These are phyloP conservation scores for Rhinogobius similis DNA, from an alignment of 2,113 vertebrate genomes.

Conservation along the genomic window DNA sequence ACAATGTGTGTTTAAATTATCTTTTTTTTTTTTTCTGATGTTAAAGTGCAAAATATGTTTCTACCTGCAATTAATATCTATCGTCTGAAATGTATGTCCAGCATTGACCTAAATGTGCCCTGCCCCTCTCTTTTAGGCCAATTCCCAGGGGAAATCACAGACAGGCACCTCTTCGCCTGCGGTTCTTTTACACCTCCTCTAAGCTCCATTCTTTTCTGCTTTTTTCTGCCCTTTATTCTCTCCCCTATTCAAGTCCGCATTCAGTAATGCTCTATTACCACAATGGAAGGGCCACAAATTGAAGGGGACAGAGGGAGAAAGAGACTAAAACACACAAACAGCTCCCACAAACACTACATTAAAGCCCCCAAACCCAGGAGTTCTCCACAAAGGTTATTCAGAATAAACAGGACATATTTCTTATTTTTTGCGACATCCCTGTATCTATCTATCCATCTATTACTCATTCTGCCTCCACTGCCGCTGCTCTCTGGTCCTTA, in stretches of 20 bases:
- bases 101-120: neutral
- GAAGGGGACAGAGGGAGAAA: conserved; percentile 43
- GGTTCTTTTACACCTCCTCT: conserved; percentile 54
- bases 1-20: neutral
- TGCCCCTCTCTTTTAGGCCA: neutral
- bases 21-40: neutral
- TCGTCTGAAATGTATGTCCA: neutral
- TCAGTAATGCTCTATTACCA: conserved; percentile 46
- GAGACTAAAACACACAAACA: conserved; percentile 35
- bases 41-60: neutral
- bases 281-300: conserved; percentile 39
- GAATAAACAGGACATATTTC: neutral
- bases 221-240: conserved; percentile 50
- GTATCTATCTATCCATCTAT: conserved; percentile 14
- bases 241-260: conserved; percentile 46
- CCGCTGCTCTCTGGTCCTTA: conserved; percentile 57
- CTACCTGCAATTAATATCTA: neutral
- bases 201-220: conserved; percentile 44
- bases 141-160: conserved; percentile 6
- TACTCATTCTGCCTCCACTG: conserved; percentile 54
- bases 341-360: conserved; percentile 7
- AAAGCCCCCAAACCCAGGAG: conserved; percentile 12
- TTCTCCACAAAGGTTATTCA: neutral
- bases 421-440: conserved; percentile 8
- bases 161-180: conserved; percentile 47